Base-by-base conservation (phyloP, 2,888 invertebrate genomes). In the Muscina levida region DNA sequence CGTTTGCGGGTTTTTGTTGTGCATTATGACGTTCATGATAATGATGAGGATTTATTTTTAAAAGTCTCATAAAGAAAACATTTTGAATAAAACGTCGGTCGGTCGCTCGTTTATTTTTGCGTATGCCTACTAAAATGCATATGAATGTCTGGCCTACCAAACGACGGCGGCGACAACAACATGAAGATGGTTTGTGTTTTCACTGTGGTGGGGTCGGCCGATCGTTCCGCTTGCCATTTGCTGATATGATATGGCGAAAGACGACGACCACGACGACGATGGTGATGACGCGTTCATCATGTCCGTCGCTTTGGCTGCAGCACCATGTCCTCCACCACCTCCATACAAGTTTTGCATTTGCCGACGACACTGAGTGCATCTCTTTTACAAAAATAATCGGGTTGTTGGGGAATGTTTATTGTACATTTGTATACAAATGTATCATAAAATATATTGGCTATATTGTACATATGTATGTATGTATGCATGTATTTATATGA, bases 11-110 rank as follows among this genome's bases (percentile, higher is more conserved):
- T 2, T 19, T 5, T 53, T 53, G 22, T 53, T 53, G 10, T 53
- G 22, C 24, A 24, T 46, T 46, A 2, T 46, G 46, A n/a, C 13
- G 53, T 13, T 22, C 8, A 51, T 51, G 22, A 46, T 15, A 3
- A 46, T 71, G 56, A 66, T 65, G 72, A 72, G 65, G 80, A 80
- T 80, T 80, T 80, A 80, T 80, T 80, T 80, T 70, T 80, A 72
- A 77, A 73, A 5, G 71, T 70, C 57, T 31, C 72, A 66, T 76
- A 62, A 68, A 26, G 57, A 68, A 71, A 51, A 51, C 51, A 51
- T 24, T 24, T n/a, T 24, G 1, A 53, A 53, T 24, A 24, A 22
- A 53, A 53, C 24, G 17, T 4, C 48, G 22, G 8, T 53, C 31
- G 31, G 31, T 31, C 31, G 31, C n/a, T n/a, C n/a, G n/a, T n/a